Evolutionary conservation across 2,113 vertebrate genomes (phyloP), one percentile per base, ranked within the genome.

Genomic region (Ochotona curzoniae): DNA sequence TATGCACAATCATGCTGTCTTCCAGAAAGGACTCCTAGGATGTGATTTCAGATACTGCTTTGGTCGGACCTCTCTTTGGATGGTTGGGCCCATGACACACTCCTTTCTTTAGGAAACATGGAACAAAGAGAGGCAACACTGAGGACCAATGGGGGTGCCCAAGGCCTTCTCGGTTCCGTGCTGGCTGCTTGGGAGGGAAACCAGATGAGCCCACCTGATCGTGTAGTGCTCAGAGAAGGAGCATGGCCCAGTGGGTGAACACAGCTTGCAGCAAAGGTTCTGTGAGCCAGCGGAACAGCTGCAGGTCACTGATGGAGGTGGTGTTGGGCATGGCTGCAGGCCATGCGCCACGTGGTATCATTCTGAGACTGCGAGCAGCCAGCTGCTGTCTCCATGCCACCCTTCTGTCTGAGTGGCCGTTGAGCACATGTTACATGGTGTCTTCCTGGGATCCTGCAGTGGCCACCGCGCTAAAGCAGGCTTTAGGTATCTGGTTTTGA

Each of bases 41-140:
- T 95, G 70, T 88, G 76, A 78, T 76, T 60, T 83, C 47, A 76
- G 66, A 80, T 76, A 69, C 89, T 93, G 73, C 60, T 90, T 93
- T 61, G 76, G 67, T 87, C 20, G 84, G 85, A 57, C 38, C 38
- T 20, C 38, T 20, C 15, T 21, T 71, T 63, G 64, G 73, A 66
- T 75, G 67, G 44, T 83, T 63, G n/a, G 66, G 30, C 79, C 83
- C 47, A n/a, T 14, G 88, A 61, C 71, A 47, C 11, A 66, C 51
- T 80, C 82, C 85, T 92, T 75, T 2, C 54, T 57, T 57, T 57
- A 57, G 54, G 54, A 57, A 57, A 57, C 54, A 61, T 54, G 7
- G n/a, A 49, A 81, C 74, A 69, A 73, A 1, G 4, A 83, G 66
- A 76, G 35, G 49, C 26, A 2, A 28, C 63, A 32, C 49, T 60